Percentiles rank a stretch among this genome's conserved stretches.
phyloP scores from a whole-genome alignment of 1,140 invertebrate genomes.

The Cotesia typhae region DNA sequence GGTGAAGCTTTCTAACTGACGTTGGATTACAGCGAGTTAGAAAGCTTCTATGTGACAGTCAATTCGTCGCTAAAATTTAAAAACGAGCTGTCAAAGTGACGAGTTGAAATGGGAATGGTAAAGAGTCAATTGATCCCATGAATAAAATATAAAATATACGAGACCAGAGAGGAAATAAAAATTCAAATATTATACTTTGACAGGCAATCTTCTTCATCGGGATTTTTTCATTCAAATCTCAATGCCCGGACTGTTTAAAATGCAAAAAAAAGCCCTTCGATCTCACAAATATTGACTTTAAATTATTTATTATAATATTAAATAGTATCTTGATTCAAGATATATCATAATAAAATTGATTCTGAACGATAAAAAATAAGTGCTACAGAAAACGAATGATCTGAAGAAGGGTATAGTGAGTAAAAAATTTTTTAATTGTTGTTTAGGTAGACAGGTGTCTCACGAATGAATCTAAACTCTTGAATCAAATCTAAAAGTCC shows the following conservation, averaged over 20 bases:
- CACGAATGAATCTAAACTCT: background rate
- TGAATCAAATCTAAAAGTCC: background rate
- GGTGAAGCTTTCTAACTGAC: background rate
- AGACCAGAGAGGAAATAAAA: constrained; percentile 51
- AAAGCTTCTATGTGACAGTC: constrained; percentile 8
- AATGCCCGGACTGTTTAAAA: too few species aligned
- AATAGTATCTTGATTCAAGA: too few species aligned
- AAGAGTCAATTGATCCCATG: constrained; percentile 13
- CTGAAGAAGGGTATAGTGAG: too few species aligned
- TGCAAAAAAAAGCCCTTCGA: too few species aligned
- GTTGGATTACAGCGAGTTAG: background rate
- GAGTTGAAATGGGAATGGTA: constrained; percentile 3
- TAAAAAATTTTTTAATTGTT: too few species aligned
- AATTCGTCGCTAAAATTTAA: constrained; percentile 34
- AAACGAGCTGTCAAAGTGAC: constrained; percentile 53
- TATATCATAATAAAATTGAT: too few species aligned
- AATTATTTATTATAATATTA: too few species aligned
- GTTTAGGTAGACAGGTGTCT: constrained; percentile 36
- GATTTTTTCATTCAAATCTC: too few species aligned
- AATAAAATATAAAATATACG: background rate
- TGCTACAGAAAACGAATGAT: too few species aligned
- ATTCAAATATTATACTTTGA: constrained; percentile 44
- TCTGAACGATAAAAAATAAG: too few species aligned
- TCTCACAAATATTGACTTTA: too few species aligned
- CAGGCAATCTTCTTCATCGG: too few species aligned